Base-by-base conservation (phyloP, 1,140 invertebrate genomes). In the Penaeus chinensis region DNA sequence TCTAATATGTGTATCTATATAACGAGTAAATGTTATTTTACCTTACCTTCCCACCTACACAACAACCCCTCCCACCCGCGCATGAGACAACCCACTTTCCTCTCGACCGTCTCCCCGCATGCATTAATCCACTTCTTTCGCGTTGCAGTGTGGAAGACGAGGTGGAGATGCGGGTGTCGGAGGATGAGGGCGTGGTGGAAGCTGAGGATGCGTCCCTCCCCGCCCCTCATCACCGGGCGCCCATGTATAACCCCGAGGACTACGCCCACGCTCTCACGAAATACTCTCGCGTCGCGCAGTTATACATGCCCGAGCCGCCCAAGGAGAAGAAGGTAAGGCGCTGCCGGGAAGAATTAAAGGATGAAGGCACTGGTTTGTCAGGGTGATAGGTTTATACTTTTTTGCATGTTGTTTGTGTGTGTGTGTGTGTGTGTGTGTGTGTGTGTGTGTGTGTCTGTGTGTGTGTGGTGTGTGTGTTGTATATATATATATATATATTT, bases 191-290 rank as follows among this genome's bases (percentile, higher is more conserved):
- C 5, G 82, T 63, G 3, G 87, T 89, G 82, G 88, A 87, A 66
- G 62, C 84, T 0, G 90, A 90, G 37, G 90, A 84, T 11, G 88
- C 82, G 4, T n/a, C 84, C 8, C 65, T 78, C 18, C 85, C 90
- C 16, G 82, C 88, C 65, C 85, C 89, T 0, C 96, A 96, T 90
- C 94, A 96, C 91, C 93, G 96, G 80, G 96, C 96, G 79, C 96
- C 96, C 4, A 95, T 96, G 32, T 97, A 97, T 93, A 96, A 97
- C 92, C 95, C 96, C 0, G 96, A 97, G 92, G 96, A 97, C 91
- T 97, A 96, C 91, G 95, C 95, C 7, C 93, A 94, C 18, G 95
- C 95, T 0, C 91, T 97, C 77, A 94, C 95, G 90, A 96, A 96
- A 93, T 96, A 92, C 94, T 85, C 84, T 87, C 83, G 90, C 79